Evolutionary conservation across 2,888 invertebrate species (phyloP).

Genomic region (Heteromyza rotundicornis): DNA sequence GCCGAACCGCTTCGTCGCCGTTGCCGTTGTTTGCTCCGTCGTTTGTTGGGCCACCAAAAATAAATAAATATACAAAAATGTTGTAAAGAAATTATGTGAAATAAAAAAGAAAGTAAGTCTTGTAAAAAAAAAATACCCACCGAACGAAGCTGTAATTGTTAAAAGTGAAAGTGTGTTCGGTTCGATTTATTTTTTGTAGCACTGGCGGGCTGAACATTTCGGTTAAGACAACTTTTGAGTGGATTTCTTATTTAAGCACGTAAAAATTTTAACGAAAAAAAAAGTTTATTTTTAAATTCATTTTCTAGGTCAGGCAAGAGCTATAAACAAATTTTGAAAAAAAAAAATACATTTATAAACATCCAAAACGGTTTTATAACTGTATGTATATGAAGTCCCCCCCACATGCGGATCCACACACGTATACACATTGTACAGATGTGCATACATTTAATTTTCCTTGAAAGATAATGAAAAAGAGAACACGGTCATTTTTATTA

Average conservation of each 20-base stretch:
- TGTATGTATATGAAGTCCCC: neutral
- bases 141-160: conserved; percentile 38
- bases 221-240: too few relatives aligned
- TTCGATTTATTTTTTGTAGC: neutral
- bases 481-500: conserved; percentile 60
- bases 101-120: neutral
- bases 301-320: conserved; percentile 31
- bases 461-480: conserved; percentile 61
- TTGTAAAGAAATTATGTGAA: conserved; percentile 1
- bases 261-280: too few relatives aligned
- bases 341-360: conserved; percentile 19
- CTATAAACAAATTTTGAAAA: neutral
- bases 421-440: neutral
- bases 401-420: conserved; percentile 19
- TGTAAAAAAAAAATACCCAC: neutral
- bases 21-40: conserved; percentile 19
- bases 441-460: conserved; percentile 49
- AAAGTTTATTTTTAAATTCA: conserved; percentile 23
- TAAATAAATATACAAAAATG: conserved; percentile 17
- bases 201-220: too few relatives aligned
- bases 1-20: conserved; percentile 33
- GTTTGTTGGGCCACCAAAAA: conserved; percentile 11
- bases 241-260: too few relatives aligned
- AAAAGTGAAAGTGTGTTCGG: conserved; percentile 19
- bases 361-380: too few relatives aligned